Evolutionary conservation across 2,888 invertebrate species (phyloP).

Genomic region (Apomyelois bistriatella): DNA sequence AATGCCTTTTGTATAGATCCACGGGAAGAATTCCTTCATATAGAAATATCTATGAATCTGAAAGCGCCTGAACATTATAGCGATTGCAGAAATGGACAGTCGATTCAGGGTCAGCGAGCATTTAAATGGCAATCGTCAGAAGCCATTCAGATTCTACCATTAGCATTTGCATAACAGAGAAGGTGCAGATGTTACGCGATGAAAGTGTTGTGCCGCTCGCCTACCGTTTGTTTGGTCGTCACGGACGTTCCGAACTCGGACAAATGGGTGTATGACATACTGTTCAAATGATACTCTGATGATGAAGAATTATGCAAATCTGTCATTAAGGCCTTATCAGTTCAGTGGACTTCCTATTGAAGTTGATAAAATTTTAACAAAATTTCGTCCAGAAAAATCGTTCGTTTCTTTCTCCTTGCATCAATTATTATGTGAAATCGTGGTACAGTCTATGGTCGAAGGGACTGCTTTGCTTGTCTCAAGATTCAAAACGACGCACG

Average conservation of each 20-base stretch:
- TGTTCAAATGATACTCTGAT: background rate
- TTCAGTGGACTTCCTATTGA: no score
- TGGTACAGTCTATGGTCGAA: no score
- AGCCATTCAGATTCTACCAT: background rate
- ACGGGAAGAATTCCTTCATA: no score
- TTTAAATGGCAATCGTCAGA: background rate
- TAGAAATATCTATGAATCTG: background rate
- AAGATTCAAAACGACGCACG: no score
- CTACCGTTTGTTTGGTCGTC: background rate
- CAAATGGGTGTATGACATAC: background rate
- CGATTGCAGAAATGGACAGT: background rate
- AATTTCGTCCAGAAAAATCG: no score
- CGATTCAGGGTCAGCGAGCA: slow-evolving; percentile 11
- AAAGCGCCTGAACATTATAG: background rate
- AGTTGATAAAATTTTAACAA: no score
- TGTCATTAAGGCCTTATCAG: background rate
- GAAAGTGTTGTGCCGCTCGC: background rate
- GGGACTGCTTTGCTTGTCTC: no score
- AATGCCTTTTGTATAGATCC: no score
- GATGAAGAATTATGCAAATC: background rate
- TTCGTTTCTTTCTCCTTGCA: no score
- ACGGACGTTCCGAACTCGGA: background rate
- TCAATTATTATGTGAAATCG: no score
- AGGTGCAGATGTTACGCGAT: background rate
- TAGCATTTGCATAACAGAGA: slow-evolving; percentile 5